Conservation (phyloP, 2,888 invertebrate genomes). For the Pterostichus niger region DNA sequence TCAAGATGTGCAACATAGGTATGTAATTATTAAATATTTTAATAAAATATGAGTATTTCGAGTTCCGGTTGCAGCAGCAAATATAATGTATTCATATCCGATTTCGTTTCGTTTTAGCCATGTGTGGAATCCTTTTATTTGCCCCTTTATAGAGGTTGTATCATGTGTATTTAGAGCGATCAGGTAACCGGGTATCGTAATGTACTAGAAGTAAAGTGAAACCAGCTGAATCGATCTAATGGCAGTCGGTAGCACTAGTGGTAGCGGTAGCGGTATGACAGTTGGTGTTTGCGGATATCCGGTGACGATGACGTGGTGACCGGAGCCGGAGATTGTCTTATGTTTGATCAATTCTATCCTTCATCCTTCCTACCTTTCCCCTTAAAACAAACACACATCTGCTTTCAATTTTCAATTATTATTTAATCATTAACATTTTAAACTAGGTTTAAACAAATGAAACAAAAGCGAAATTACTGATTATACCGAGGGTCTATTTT, state of each 20-base stretch:
- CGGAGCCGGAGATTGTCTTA: conserved; percentile 74
- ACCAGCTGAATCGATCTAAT: conserved; percentile 42
- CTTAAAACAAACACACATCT: conserved; percentile 27
- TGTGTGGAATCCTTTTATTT: neutral
- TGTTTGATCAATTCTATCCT: conserved; percentile 72
- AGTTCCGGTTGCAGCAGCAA: too few relatives aligned
- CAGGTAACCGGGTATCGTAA: conserved; percentile 15
- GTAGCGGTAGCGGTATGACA: conserved; percentile 39
- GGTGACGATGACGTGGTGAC: conserved; percentile 72
- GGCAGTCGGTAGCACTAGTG: neutral
- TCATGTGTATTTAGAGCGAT: neutral
- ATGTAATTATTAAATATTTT: too few relatives aligned
- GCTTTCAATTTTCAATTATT: neutral
- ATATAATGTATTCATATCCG: too few relatives aligned
- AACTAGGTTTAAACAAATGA: too few relatives aligned
- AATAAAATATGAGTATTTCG: too few relatives aligned
- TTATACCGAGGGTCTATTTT: too few relatives aligned
- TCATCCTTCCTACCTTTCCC: neutral
- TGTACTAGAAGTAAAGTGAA: conserved; percentile 27
- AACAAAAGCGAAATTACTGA: too few relatives aligned
- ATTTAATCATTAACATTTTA: too few relatives aligned
- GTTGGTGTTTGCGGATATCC: conserved; percentile 67
- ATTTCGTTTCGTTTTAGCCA: too few relatives aligned
- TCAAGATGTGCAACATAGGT: too few relatives aligned
- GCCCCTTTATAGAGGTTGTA: neutral